These are phyloP conservation scores for Tuberolachnus salignus DNA, from an alignment of 2,888 invertebrate genomes.

Conservation along the genomic window DNA sequence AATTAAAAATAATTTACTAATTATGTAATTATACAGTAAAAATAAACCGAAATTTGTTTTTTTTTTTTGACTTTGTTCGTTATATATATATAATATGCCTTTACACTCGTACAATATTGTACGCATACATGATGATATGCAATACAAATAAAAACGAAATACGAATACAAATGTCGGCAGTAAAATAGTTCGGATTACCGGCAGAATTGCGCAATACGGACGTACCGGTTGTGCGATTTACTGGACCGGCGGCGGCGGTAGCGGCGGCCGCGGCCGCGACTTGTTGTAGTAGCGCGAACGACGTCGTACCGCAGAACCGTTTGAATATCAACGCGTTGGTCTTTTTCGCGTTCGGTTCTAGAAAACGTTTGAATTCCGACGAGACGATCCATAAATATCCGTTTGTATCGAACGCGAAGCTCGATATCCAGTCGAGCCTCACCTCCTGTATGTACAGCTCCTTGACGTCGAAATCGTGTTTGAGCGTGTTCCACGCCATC, in stretches of 20 bases:
- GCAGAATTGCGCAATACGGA: not conserved
- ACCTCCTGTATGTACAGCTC: slow-evolving; percentile 22
- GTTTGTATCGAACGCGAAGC: slow-evolving; percentile 34
- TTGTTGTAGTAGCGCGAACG: slow-evolving; percentile 28
- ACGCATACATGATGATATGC: not conserved
- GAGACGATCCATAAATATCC: slow-evolving; percentile 44
- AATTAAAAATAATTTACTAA: too few species aligned
- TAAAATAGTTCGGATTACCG: not conserved
- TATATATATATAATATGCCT: not conserved
- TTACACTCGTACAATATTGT: not conserved
- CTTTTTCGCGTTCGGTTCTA: not conserved
- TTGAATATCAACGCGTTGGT: slow-evolving; percentile 11
- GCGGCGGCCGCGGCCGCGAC: not conserved
- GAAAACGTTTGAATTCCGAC: not conserved
- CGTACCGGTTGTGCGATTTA: not conserved
- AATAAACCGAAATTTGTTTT: too few species aligned
- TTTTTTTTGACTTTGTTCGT: too few species aligned
- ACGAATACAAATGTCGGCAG: not conserved
- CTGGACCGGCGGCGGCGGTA: not conserved
- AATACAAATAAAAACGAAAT: not conserved
- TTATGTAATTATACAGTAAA: too few species aligned
- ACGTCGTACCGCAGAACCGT: slow-evolving; percentile 25
- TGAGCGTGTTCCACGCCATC: slow-evolving; percentile 34
- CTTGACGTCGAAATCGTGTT: not conserved
- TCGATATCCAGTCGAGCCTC: slow-evolving; percentile 25